phyloP scores from a whole-genome alignment of 2,113 vertebrate species.

The Bucco capensis region DNA sequence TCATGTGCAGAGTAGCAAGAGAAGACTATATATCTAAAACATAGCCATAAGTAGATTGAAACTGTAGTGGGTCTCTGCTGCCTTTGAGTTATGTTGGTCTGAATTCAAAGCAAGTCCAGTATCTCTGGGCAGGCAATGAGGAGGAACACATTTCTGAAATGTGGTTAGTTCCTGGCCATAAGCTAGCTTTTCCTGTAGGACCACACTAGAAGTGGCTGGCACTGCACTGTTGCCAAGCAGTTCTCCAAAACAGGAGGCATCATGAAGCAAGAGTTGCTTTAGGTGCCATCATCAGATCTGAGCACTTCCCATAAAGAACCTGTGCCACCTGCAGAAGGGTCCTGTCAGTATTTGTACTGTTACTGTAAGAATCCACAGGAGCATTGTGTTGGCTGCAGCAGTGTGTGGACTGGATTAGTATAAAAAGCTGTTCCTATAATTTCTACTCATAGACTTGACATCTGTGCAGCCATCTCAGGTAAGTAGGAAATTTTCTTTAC shows the following conservation, averaged over 20 bases:
- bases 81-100: neutral
- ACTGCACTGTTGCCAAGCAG: neutral
- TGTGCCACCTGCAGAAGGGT: neutral
- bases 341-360: neutral
- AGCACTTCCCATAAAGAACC: neutral
- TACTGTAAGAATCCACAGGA: neutral
- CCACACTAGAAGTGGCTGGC: neutral
- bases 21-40: neutral
- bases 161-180: accelerated
- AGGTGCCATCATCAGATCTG: neutral
- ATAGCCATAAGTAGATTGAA: neutral
- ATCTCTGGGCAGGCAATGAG: neutral
- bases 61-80: neutral
- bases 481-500: neutral
- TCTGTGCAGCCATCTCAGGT: neutral
- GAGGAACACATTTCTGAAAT: neutral
- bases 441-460: neutral
- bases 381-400: neutral
- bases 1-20: accelerated
- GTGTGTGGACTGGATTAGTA: neutral
- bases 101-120: neutral
- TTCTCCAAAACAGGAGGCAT: neutral
- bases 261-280: neutral
- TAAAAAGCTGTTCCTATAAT: neutral
- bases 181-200: neutral